Base-by-base conservation (phyloP, 2,888 invertebrate species). In the Kuschelorhynchus macadamiae region DNA sequence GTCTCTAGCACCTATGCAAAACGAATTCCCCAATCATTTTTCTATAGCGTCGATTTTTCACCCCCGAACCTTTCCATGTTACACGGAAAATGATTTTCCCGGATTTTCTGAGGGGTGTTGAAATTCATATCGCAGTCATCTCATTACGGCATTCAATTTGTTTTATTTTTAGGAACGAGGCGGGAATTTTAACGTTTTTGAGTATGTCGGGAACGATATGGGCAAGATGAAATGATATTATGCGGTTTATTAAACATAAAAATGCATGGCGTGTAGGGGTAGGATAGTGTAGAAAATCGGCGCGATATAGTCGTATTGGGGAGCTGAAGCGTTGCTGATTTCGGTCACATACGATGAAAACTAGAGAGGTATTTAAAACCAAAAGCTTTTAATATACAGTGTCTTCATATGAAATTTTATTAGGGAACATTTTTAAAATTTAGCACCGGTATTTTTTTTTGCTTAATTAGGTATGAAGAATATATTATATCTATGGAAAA, bases 111-210 rank as follows among this genome's bases (percentile, higher is more conserved):
- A 25, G 32, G n/a, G 59, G 59, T 52, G 68, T 68, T 68, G 68
- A 68, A 68, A 68, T 68, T 68, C 68, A 68, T 68, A 68, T 68
- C 68, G 68, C 49, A 42, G 42, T 59, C 57, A 68, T 68, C 68
- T 63, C 68, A 68, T 68, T 63, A 68, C 57, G 63, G 57, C 57
- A 63, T 68, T 68, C 68, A 68, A 68, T 68, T 68, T 63, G 68
- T 68, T 68, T 68, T 68, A 68, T 68, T 68, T 68, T 68, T 52
- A 44, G 41, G 41, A 30, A 21, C 57, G 59, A 49, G 63, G 50
- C 30, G 17, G 11, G 59, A 68, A 68, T 68, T 57, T 57, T 57
- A 62, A 63, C 52, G 39, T 46, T 67, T 67, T 67, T 57, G 49
- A 60, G 47, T 56, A 36, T 62, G 42, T 62, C 47, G 67, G 30